phyloP scores from a whole-genome alignment of 1,140 invertebrate genomes.

The Medauroidea extradentata region DNA sequence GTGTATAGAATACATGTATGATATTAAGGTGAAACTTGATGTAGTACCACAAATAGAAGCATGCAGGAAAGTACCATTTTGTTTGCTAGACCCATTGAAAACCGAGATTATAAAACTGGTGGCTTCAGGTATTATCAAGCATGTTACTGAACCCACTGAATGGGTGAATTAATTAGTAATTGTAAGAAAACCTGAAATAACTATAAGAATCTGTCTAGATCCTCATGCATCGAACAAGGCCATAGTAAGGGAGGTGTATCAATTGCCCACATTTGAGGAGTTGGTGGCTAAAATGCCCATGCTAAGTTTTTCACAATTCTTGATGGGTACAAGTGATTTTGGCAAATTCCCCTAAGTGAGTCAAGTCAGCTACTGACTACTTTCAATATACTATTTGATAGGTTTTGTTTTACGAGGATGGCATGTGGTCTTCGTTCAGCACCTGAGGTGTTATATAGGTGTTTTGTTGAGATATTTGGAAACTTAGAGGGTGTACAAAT shows the following conservation, averaged over 20 bases:
- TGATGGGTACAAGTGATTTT: no score
- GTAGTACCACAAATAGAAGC: constrained; percentile 23
- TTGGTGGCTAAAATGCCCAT: no score
- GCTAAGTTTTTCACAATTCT: no score
- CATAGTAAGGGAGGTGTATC: constrained; percentile 33
- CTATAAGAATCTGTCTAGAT: constrained; percentile 42
- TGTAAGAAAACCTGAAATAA: constrained; percentile 35
- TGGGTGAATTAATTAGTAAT: constrained; percentile 40
- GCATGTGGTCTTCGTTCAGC: no score
- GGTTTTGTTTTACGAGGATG: no score
- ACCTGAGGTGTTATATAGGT: no score
- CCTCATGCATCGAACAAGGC: constrained; percentile 39
- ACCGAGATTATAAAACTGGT: constrained; percentile 30
- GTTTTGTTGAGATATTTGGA: no score
- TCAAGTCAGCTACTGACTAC: no score
- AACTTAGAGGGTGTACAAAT: no score
- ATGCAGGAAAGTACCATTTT: constrained; percentile 31
- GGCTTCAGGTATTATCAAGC: constrained; percentile 23
- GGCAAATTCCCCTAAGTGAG: no score
- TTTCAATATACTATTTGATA: no score
- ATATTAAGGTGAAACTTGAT: constrained; percentile 20
- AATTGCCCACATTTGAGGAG: constrained; percentile 32
- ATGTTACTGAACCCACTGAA: constrained; percentile 35
- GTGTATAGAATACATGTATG: constrained; percentile 18
- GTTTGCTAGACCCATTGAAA: constrained; percentile 30